These are phyloP conservation scores for Nannospalax galili DNA, from an alignment of 2,113 vertebrate species.

Conservation along the genomic window DNA sequence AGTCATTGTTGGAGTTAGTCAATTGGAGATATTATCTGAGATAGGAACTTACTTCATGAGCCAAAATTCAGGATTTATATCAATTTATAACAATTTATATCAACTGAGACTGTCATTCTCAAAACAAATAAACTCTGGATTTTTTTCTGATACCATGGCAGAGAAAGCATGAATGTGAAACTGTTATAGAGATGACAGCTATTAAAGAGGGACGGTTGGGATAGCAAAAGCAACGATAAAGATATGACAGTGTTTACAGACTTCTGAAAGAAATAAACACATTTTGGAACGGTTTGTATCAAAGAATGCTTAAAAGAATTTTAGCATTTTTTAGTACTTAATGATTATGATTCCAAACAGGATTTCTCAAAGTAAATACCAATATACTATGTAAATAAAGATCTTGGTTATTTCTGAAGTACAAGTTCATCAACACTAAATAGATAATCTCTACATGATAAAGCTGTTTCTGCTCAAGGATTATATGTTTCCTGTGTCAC, in stretches of 20 bases:
- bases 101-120: not conserved
- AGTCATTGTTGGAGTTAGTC: not conserved
- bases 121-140: conserved; percentile 35
- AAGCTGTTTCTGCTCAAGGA: not conserved
- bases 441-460: not conserved
- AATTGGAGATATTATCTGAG: not conserved
- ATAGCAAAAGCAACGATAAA: conserved; percentile 48
- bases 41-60: not conserved
- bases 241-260: not conserved
- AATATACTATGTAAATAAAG: not conserved
- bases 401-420: conserved; percentile 19
- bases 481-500: not conserved
- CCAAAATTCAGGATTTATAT: conserved; percentile 26
- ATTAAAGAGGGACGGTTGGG: conserved; percentile 34
- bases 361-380: not conserved
- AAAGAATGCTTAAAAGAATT: conserved; percentile 25
- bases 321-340: conserved; percentile 39
- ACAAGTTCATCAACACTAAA: conserved; percentile 13
- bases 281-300: not conserved
- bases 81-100: too few relatives aligned
- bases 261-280: conserved; percentile 41
- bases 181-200: not conserved
- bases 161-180: conserved; percentile 1
- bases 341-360: conserved; percentile 12
- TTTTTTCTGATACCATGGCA: not conserved